phyloP scores from a whole-genome alignment of 2,113 vertebrate species.

The Bostrychus sinensis region DNA sequence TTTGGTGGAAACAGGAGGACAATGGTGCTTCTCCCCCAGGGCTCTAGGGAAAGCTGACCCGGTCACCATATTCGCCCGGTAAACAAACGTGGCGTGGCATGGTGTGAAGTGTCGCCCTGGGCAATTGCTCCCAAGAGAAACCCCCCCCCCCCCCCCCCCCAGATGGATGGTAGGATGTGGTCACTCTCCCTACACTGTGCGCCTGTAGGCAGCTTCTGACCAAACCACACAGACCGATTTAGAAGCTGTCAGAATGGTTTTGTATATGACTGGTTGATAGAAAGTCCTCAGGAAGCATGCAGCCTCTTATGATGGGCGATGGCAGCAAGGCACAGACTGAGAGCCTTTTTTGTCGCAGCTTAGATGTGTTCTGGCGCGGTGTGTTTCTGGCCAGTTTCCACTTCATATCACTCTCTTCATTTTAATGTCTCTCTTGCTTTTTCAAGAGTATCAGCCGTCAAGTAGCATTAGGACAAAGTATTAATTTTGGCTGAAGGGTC shows the following conservation, averaged over 20 bases:
- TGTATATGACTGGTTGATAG: slow-evolving; percentile 41
- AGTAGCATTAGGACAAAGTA: slow-evolving; percentile 55
- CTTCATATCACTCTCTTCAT: slow-evolving; percentile 40
- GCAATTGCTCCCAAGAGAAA: slow-evolving; percentile 33
- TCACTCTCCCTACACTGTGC: slow-evolving; percentile 13
- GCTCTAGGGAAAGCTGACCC: slow-evolving; percentile 53
- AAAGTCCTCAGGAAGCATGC: slow-evolving; percentile 38
- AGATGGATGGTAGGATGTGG: slow-evolving; percentile 15
- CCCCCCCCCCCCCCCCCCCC: neutral
- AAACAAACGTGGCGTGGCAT: slow-evolving; percentile 68
- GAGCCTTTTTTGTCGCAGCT: slow-evolving; percentile 44
- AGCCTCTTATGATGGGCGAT: slow-evolving; percentile 32
- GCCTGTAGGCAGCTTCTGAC: slow-evolving; percentile 19
- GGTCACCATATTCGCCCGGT: slow-evolving; percentile 61
- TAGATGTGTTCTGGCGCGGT: slow-evolving; percentile 21
- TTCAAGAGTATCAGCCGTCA: slow-evolving; percentile 55
- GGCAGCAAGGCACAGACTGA: slow-evolving; percentile 27
- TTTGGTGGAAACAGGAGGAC: slow-evolving; percentile 52
- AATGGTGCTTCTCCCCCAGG: slow-evolving; percentile 2
- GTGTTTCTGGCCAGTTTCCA: slow-evolving; percentile 40
- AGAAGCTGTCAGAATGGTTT: slow-evolving; percentile 58
- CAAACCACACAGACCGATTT: slow-evolving; percentile 42
- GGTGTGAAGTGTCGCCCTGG: slow-evolving; percentile 62
- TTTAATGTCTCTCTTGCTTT: slow-evolving; percentile 48
- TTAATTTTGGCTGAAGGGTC: slow-evolving; percentile 47